phyloP scores from a whole-genome alignment of 1,140 invertebrate genomes.

The Drosophila pseudoananassae region DNA sequence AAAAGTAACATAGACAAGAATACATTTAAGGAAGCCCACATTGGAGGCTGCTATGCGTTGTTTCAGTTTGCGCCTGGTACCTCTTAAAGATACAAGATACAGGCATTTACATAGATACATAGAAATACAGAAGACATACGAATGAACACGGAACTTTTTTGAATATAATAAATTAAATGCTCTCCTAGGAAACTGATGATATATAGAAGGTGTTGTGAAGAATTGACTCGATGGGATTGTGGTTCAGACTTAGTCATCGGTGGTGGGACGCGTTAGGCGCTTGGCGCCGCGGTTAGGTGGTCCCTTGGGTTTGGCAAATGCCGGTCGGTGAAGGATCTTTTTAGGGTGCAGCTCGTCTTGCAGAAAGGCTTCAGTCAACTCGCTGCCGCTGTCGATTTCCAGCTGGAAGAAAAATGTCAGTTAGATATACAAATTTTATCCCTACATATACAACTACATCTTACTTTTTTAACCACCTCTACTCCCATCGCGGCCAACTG shows the following conservation, averaged over 20 bases:
- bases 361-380: constrained; percentile 95
- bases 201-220: constrained; percentile 14
- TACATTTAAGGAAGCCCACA: constrained; percentile 65
- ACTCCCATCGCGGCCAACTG: constrained; percentile 91
- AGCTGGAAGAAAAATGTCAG: constrained; percentile 86
- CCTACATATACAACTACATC: constrained; percentile 29
- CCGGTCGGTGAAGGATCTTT: constrained; percentile 93
- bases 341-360: constrained; percentile 98
- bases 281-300: constrained; percentile 96
- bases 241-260: constrained; percentile 70
- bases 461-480: constrained; percentile 92
- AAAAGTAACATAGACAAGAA: constrained; percentile 52
- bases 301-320: constrained; percentile 98
- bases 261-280: constrained; percentile 88
- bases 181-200: constrained; percentile 20
- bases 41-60: constrained; percentile 67
- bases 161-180: constrained; percentile 71
- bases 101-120: constrained; percentile 38
- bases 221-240: constrained; percentile 42
- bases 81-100: constrained; percentile 40
- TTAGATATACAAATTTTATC: no score
- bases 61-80: constrained; percentile 57
- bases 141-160: constrained; percentile 31
- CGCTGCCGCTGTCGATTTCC: constrained; percentile 95
- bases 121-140: constrained; percentile 14